Conservation (phyloP, 2,888 invertebrate genomes). For the Pasiphila rectangulata region DNA sequence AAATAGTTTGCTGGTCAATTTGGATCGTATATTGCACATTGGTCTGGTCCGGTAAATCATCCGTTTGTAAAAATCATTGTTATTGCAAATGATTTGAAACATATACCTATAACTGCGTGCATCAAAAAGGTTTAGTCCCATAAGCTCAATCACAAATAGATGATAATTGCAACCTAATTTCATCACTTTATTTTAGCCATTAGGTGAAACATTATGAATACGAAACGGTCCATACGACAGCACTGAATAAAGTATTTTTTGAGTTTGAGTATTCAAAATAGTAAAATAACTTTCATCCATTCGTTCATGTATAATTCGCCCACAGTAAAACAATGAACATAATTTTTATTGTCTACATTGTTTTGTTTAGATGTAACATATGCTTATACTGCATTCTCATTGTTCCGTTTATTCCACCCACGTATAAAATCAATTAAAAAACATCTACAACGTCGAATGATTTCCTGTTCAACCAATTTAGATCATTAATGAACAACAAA, state of each 20-base stretch:
- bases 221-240: no score
- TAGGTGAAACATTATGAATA: no score
- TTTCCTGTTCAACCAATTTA: slow-evolving; percentile 21
- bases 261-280: no score
- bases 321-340: slow-evolving; percentile 64
- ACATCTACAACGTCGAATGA: slow-evolving; percentile 22
- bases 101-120: no score
- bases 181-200: no score
- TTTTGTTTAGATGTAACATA: slow-evolving; percentile 59
- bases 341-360: slow-evolving; percentile 62
- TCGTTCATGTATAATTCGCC: slow-evolving; percentile 33
- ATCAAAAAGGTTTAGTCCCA: no score
- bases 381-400: slow-evolving; percentile 61
- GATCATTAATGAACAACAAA: slow-evolving; percentile 14
- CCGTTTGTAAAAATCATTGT: no score
- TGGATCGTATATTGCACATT: neutral
- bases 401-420: slow-evolving; percentile 66
- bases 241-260: no score
- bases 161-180: no score
- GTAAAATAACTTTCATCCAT: slow-evolving; percentile 7
- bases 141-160: no score
- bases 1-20: slow-evolving; percentile 2
- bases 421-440: slow-evolving; percentile 50
- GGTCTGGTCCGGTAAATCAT: no score
- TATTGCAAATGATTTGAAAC: no score